Conservation (phyloP, 2,113 vertebrate species). For the Oncorhynchus clarkii region DNA sequence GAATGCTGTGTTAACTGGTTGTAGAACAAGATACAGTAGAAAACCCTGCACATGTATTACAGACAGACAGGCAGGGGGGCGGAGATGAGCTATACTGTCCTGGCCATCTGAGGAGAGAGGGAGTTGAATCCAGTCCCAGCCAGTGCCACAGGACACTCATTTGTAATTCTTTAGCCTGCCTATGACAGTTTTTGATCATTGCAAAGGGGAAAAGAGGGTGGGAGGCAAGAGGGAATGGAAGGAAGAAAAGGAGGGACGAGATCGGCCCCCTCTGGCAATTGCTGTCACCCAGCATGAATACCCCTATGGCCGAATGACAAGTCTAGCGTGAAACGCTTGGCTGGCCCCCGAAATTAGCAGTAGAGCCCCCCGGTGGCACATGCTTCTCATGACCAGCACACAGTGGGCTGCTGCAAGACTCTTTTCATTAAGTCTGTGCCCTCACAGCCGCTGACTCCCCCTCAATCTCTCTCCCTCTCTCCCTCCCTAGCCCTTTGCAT, state of each 20-base stretch:
- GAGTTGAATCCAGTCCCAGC: background rate
- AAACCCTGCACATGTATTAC: background rate
- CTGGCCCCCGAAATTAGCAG: conserved; percentile 87
- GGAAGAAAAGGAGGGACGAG: conserved; percentile 28
- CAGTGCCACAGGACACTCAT: conserved; percentile 68
- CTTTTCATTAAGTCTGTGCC: conserved; percentile 70
- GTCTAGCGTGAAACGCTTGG: conserved; percentile 79
- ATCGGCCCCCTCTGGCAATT: conserved; percentile 66
- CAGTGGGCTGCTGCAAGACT: conserved; percentile 54
- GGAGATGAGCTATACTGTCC: background rate
- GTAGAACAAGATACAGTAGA: background rate
- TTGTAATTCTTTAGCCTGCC: conserved; percentile 70
- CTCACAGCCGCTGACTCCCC: conserved; percentile 55
- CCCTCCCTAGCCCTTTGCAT: conserved; percentile 25
- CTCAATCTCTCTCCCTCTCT: conserved; percentile 28
- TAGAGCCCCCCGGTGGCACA: conserved; percentile 79
- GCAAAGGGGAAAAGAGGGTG: conserved; percentile 36
- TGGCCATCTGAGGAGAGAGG: background rate
- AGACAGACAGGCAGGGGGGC: background rate
- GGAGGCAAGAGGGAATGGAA: conserved; percentile 33
- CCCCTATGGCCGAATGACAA: conserved; percentile 80
- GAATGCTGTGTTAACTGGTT: background rate
- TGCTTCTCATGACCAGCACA: conserved; percentile 71
- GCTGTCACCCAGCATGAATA: conserved; percentile 78
- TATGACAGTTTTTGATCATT: conserved; percentile 81